These are phyloP conservation scores for Stichopus horrens DNA, from an alignment of 53 echinoderm and acorn worm genomes.

Conservation along the genomic window DNA sequence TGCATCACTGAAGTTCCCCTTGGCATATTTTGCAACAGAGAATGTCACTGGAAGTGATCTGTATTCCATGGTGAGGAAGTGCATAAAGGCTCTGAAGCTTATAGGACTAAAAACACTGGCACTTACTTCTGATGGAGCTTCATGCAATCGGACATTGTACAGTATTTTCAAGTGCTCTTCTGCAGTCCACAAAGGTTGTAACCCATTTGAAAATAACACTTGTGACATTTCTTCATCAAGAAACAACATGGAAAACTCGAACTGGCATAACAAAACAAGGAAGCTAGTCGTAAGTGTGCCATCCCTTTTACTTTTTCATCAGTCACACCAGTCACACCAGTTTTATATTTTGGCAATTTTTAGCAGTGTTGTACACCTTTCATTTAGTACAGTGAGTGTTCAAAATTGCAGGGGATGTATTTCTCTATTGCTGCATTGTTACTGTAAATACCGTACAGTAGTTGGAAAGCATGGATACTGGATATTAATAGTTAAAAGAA, in stretches of 20 bases:
- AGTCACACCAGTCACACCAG: no score
- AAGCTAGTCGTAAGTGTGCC: constrained; percentile 1
- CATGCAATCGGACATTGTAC: neutral
- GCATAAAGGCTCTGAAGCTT: neutral
- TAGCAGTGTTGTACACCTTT: no score
- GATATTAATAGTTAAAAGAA: no score
- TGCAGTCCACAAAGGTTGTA: neutral
- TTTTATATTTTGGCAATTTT: no score
- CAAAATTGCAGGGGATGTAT: no score
- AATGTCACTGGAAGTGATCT: neutral
- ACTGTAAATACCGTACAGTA: no score
- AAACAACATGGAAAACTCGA: constrained; percentile 12
- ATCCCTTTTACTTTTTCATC: no score
- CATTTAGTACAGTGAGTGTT: no score
- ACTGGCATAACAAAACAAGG: constrained; percentile 2
- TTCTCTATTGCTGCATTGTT: no score
- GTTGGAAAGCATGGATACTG: no score
- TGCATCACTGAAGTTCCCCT: neutral
- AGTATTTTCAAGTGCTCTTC: neutral
- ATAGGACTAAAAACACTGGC: neutral
- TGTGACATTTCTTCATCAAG: neutral
- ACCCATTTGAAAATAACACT: neutral
- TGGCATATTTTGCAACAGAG: constrained; percentile 13
- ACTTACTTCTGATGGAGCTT: neutral
- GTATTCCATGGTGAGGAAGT: neutral